These are phyloP conservation scores for Neopelma chrysocephalum DNA, from an alignment of 2,797 vertebrate species.

Conservation along the genomic window DNA sequence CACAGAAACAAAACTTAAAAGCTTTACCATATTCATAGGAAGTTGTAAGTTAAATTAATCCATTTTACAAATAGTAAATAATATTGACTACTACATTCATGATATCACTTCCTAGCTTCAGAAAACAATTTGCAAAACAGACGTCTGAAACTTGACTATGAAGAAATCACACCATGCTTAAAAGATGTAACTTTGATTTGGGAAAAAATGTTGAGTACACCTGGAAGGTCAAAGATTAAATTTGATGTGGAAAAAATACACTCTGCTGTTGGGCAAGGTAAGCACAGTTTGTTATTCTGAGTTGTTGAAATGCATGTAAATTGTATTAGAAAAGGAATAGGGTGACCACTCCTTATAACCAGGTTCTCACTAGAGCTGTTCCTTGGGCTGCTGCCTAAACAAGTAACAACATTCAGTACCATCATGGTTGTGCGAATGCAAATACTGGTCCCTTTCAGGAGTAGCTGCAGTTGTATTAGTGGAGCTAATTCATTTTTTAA, in stretches of 20 bases:
- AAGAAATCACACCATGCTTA: slow-evolving; percentile 95
- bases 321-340: background rate
- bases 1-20: background rate
- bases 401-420: background rate
- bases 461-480: background rate
- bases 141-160: slow-evolving; percentile 93
- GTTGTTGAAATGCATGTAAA: background rate
- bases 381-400: background rate
- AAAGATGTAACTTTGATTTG: slow-evolving; percentile 93
- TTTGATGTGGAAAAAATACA: slow-evolving; percentile 90
- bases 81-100: background rate
- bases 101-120: slow-evolving; percentile 78
- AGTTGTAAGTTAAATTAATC: background rate
- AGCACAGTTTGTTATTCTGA: background rate
- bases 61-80: background rate
- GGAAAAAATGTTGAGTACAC: slow-evolving; percentile 92
- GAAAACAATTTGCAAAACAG: slow-evolving; percentile 93
- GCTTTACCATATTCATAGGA: background rate
- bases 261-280: slow-evolving; percentile 90
- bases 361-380: background rate
- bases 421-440: accelerated
- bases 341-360: background rate
- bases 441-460: background rate
- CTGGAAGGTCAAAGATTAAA: slow-evolving; percentile 88
- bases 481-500: background rate